Evolutionary conservation across 1,140 invertebrate genomes (phyloP).

Genomic region (Micrasema longulum): DNA sequence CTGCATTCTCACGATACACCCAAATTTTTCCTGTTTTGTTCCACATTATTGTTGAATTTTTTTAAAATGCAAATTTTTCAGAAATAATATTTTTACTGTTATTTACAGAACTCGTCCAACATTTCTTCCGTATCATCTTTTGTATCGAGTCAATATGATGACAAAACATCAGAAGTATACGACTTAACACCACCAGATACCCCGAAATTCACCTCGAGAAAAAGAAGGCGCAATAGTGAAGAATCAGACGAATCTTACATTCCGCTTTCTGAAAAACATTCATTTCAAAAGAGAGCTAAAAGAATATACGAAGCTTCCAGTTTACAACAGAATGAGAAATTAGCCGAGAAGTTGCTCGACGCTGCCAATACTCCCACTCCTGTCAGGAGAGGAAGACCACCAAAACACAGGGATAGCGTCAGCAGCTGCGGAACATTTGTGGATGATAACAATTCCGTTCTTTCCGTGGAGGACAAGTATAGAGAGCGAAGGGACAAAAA

Average conservation of each 20-base stretch:
- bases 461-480: conserved; percentile 67
- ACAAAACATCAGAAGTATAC: background rate
- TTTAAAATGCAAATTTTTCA: too few relatives aligned
- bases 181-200: conserved; percentile 49
- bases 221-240: conserved; percentile 45
- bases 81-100: too few relatives aligned
- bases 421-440: conserved; percentile 36
- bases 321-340: conserved; percentile 1
- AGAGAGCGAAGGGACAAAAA: conserved; percentile 78
- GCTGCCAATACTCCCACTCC: conserved; percentile 15
- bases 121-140: conserved; percentile 5
- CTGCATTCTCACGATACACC: too few relatives aligned
- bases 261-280: conserved; percentile 22
- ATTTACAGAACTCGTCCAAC: conserved; percentile 7
- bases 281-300: conserved; percentile 6
- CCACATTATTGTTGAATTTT: too few relatives aligned
- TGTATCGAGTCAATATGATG: background rate
- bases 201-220: conserved; percentile 23
- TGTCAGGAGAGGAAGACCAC: conserved; percentile 39
- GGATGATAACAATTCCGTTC: conserved; percentile 58
- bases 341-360: conserved; percentile 10
- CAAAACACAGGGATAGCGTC: conserved; percentile 40
- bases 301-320: background rate
- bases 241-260: conserved; percentile 46
- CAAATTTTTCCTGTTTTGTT: too few relatives aligned